Evolutionary conservation across 1,140 invertebrate species (phyloP).

Genomic region (Microvelia longipes): DNA sequence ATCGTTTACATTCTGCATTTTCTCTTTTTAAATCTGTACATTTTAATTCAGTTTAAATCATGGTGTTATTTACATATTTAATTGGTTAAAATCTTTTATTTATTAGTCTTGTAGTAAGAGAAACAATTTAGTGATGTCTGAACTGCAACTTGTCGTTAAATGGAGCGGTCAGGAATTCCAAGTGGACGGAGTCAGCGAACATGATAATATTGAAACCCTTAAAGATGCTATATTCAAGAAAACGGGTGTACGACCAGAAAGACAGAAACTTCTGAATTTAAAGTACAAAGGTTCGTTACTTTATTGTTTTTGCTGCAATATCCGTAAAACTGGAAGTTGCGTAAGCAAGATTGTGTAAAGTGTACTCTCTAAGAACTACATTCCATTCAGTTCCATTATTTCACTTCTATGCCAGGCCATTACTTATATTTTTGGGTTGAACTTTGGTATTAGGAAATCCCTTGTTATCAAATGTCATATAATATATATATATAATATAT

Average conservation of each 20-base stretch:
- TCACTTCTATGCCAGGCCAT: background rate
- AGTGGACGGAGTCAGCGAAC: conserved; percentile 46
- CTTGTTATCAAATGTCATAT: no score
- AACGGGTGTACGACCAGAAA: conserved; percentile 71
- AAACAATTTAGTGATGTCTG: conserved; percentile 9
- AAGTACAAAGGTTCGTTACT: conserved; percentile 65
- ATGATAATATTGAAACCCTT: conserved; percentile 57
- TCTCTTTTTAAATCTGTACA: no score
- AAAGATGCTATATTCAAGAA: conserved; percentile 63
- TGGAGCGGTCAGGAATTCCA: conserved; percentile 80
- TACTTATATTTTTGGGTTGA: no score
- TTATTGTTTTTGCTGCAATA: no score
- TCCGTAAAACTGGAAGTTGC: background rate
- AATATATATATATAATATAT: no score
- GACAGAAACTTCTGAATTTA: conserved; percentile 85
- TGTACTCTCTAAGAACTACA: background rate
- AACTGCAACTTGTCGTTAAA: conserved; percentile 55
- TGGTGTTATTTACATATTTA: no score
- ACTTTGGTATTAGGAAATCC: no score
- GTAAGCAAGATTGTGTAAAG: background rate
- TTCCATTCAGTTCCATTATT: background rate
- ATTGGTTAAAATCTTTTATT: no score
- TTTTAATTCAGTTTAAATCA: no score
- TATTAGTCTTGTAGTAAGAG: no score
- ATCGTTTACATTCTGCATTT: no score